These are phyloP conservation scores for Aporophyla lueneburgensis DNA, from an alignment of 2,888 invertebrate genomes.

Conservation along the genomic window DNA sequence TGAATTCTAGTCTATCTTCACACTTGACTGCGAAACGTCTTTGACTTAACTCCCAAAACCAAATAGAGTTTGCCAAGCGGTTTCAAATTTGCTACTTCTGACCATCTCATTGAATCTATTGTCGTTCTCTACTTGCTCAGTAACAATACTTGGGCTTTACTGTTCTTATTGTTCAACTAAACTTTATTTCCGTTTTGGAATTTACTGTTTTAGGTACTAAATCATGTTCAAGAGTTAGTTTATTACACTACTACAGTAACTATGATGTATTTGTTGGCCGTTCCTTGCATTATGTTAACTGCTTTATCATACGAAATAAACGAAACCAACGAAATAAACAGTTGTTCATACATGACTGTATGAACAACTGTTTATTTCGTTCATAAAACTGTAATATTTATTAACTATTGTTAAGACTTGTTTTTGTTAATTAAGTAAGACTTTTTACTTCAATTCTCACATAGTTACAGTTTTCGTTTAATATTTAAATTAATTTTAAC, in stretches of 20 bases:
- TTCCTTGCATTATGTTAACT: slow-evolving; percentile 25
- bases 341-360: slow-evolving; percentile 2
- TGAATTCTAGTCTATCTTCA: slow-evolving; percentile 30
- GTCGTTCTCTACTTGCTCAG: slow-evolving; percentile 30
- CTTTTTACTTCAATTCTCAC: slow-evolving; percentile 13
- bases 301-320: slow-evolving; percentile 31
- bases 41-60: slow-evolving; percentile 27
- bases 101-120: slow-evolving; percentile 35
- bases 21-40: slow-evolving; percentile 36
- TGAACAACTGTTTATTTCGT: slow-evolving; percentile 48
- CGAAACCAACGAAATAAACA: no score
- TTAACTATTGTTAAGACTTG: slow-evolving; percentile 35
- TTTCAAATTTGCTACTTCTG: slow-evolving; percentile 34
- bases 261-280: not conserved
- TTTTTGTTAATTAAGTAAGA: slow-evolving; percentile 28
- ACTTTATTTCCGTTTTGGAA: slow-evolving; percentile 1
- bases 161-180: slow-evolving; percentile 6
- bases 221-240: slow-evolving; percentile 4
- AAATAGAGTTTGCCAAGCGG: slow-evolving; percentile 15
- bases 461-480: slow-evolving; percentile 11
- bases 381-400: not conserved
- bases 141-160: slow-evolving; percentile 16
- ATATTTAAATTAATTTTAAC: slow-evolving; percentile 25
- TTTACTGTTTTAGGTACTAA: slow-evolving; percentile 5
- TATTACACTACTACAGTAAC: not conserved